Evolutionary conservation across 2,797 vertebrate genomes (phyloP), one percentile per base, ranked within the genome.

Genomic region (Kryptolebias ocellatus): DNA sequence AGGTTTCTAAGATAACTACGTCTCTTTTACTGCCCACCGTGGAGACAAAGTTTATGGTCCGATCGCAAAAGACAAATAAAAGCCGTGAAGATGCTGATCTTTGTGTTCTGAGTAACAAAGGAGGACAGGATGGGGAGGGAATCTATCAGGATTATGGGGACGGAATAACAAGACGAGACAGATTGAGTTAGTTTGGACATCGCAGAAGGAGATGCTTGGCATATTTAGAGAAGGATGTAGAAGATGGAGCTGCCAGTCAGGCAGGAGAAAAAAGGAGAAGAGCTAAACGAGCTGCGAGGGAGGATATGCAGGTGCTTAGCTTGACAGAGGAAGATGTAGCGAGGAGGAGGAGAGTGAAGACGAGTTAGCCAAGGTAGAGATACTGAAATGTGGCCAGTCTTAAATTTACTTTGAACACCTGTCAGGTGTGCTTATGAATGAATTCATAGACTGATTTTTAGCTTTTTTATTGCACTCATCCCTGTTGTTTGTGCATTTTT

Each of bases 1-100:
- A 58, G 63, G 60, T 52, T 24, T 45, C 50, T 20, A 28, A 53
- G 69, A 77, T 83, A 59, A 70, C 39, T 55, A 24, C 66, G 72
- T 83, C 74, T 58, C 28, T 68, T 71, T 58, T 60, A 54, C 68
- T 52, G 9, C 55, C 29, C 45, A 45, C 15, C 37, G 47, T 55
- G 39, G 44, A 58, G 56, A 52, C 64, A 3, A 55, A 14, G 46
- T 74, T 28, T 52, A 5, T 53, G 53, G 53, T 71, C 27, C 34
- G 17, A 56, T 45, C 42, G 51, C 46, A 5, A 29, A 34, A 67
- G 63, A 2, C 18, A 52, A 11, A 45, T 1, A 27, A 16, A 47
- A 42, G 14, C 39, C 1, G 7, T 29, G 4, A 31, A 20, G 8
- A 44, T 27, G 42, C 18, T n/a, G 31, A n/a, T 20, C 20, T 60